Evolutionary conservation across 2,888 invertebrate genomes (phyloP), one percentile per base, ranked within the genome.

Genomic region (Didymodactylos carnosus): DNA sequence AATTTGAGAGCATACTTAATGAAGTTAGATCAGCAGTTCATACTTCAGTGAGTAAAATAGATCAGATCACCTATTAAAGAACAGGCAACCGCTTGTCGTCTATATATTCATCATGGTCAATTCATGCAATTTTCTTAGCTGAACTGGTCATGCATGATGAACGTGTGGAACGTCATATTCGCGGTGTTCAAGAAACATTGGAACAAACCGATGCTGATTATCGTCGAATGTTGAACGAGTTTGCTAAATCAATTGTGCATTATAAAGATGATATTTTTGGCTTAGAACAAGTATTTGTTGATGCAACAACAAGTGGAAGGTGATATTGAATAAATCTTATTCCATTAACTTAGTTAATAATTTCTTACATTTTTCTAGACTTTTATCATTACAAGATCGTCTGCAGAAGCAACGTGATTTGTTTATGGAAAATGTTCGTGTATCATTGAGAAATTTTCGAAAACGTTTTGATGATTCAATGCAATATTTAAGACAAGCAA

Each of bases 131-230:
- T 72, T 4, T 76, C 76, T 7, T 77, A 82, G 83, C 82, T 72
- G 83, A 83, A 77, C 77, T 83, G 69, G 79, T 82, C 73, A 79
- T 82, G 80, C 83, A 83, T 76, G 78, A 79, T 3, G 83, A 83
- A 77, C 78, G 83, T 35, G 82, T 83, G 27, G 76, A 78, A 1
- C 78, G 82, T 16, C 83, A 83, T 77, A 80, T 80, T 76, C 80
- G 80, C 76, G 83, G 83, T 7, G 79, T 82, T 46, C 79, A 79
- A 35, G 80, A 81, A 76, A 79, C 81, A 1, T 78, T 83, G 75
- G 78, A 78, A 6, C 82, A 82, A 39, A 78, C 82, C 29, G 77
- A 79, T 40, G 77, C 78, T 11, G 76, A 78, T 27, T 82, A 82
- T 77, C 78, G 77, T 51, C 77, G 77, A 70, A 80, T 83, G 79